Conservation (phyloP, 1,140 invertebrate species). For the Calosoma granatense region DNA sequence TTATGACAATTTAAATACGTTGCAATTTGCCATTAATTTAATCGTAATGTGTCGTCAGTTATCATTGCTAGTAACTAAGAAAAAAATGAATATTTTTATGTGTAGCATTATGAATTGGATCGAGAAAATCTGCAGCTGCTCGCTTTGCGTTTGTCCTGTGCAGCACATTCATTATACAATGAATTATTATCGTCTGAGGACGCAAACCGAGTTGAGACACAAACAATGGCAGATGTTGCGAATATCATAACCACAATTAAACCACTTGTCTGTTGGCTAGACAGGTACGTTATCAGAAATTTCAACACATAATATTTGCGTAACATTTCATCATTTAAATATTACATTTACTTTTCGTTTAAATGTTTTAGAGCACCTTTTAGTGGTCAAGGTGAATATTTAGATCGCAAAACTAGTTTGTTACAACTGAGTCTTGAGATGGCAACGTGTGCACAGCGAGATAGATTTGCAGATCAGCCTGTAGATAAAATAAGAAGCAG, state of each 20-base stretch:
- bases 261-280: constrained; percentile 77
- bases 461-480: constrained; percentile 74
- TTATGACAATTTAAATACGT: no score
- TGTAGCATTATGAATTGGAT: constrained; percentile 80
- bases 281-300: constrained; percentile 41
- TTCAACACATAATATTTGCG: neutral
- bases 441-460: constrained; percentile 75
- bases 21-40: no score
- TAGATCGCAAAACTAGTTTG: constrained; percentile 54
- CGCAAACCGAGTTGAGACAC: constrained; percentile 61
- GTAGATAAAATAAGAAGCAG: constrained; percentile 59
- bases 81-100: no score
- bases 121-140: constrained; percentile 84
- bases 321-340: constrained; percentile 13
- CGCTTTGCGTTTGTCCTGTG: constrained; percentile 72
- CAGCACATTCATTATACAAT: constrained; percentile 69
- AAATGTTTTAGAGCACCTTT: constrained; percentile 51
- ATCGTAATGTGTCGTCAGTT: no score
- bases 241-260: constrained; percentile 75
- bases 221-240: constrained; percentile 72
- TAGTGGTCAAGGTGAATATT: constrained; percentile 55
- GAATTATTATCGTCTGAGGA: constrained; percentile 50
- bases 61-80: no score
- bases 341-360: constrained; percentile 18
- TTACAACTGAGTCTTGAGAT: constrained; percentile 73